Conservation (phyloP, 2,888 invertebrate species). For the Euplagia quadripunctaria region DNA sequence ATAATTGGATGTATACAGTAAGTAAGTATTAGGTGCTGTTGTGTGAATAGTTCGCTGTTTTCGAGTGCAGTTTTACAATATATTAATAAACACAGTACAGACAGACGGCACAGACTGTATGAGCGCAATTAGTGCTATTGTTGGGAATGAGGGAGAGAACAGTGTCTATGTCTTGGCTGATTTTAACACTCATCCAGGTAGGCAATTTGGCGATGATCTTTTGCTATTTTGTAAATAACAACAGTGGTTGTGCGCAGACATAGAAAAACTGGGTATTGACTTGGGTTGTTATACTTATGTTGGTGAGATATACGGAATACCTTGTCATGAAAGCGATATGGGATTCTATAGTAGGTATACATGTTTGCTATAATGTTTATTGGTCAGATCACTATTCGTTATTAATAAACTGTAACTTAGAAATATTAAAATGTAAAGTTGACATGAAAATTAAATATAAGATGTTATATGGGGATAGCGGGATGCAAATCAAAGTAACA, state of each 20-base stretch:
- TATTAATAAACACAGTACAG: too few species aligned
- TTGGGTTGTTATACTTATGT: too few species aligned
- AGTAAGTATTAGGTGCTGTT: neutral
- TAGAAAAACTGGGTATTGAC: neutral
- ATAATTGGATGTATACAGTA: neutral
- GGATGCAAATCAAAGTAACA: too few species aligned
- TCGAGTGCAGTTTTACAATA: neutral
- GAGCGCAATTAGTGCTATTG: neutral
- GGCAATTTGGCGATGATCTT: neutral
- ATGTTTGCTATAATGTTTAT: neutral
- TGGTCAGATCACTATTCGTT: neutral
- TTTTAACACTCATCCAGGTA: neutral
- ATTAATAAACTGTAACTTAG: neutral
- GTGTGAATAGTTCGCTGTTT: neutral
- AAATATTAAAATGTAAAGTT: too few species aligned
- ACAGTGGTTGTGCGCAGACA: neutral
- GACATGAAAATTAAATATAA: too few species aligned
- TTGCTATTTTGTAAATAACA: neutral
- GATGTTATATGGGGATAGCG: too few species aligned
- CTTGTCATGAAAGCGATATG: neutral
- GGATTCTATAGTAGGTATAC: neutral
- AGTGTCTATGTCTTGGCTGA: neutral
- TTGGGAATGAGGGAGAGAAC: slow-evolving; percentile 20
- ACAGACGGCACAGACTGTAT: too few species aligned
- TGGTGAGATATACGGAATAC: neutral